A percentile compares a stretch with the other conserved stretches of the same genome.
Evolutionary conservation across 2,888 invertebrate genomes (phyloP).

Genomic region (Sceliomorpha sp.): DNA sequence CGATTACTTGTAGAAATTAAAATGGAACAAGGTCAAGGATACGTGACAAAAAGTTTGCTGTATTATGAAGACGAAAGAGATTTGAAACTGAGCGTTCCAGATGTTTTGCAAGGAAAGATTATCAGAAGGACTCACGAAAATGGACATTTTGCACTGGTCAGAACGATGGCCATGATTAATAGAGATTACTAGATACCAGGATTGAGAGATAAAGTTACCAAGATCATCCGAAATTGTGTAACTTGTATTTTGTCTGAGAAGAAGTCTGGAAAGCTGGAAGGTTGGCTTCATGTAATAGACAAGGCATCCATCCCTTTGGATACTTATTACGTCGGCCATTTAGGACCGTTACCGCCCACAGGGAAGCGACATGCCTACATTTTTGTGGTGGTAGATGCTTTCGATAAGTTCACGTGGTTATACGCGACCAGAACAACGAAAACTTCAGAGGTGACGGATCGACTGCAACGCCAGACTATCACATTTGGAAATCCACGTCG

Average conservation of each 20-base stretch:
- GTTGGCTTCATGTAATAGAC: no score
- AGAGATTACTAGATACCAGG: constrained; percentile 13
- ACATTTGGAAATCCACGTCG: no score
- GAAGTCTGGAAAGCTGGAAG: no score
- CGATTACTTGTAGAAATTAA: constrained; percentile 7
- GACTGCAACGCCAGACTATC: no score
- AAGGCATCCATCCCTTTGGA: constrained; percentile 29
- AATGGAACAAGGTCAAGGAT: constrained; percentile 3
- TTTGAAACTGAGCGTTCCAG: constrained; percentile 21
- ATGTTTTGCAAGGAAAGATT: constrained; percentile 21
- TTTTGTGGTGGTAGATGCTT: no score
- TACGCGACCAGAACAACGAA: no score
- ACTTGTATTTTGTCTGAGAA: constrained; percentile 49
- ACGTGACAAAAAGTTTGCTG: constrained; percentile 9
- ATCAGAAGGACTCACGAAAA: constrained; percentile 37
- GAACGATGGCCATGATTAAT: constrained; percentile 14
- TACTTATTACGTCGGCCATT: constrained; percentile 40
- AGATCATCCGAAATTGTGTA: constrained; percentile 16
- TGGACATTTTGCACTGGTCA: constrained; percentile 21
- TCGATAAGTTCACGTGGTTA: no score
- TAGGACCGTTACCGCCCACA: constrained; percentile 40
- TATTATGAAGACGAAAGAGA: constrained; percentile 18
- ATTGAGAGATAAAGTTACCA: constrained; percentile 11
- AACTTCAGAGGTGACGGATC: no score
- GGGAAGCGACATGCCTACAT: no score